Base-by-base conservation (phyloP, 92 coral and sea anemone species). In the Porites rus region DNA sequence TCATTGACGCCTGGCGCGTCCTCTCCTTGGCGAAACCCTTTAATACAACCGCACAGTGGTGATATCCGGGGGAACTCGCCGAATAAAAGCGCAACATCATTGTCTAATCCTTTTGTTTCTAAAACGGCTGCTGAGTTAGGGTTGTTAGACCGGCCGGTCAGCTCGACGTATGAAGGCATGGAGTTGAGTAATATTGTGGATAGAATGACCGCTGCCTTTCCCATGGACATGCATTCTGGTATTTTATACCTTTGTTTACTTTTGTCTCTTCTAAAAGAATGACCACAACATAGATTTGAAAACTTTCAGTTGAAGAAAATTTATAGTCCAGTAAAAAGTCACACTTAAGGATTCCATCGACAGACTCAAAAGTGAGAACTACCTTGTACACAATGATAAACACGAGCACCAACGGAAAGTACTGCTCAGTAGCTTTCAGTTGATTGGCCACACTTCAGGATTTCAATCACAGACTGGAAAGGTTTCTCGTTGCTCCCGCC, bases 141-240 rank as follows among this genome's bases (percentile, higher is more conserved):
- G n/a, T 58, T 77, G 59, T 16, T 60, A 53, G 84, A 86, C 51
- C 78, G 85, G 5, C 84, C 78, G 8, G 81, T 63, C 3, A 70
- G 84, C 14, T 87, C 91, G 46, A 38, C 46, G 24, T 56, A 68
- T 18, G 94, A 92, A 72, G 94, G 89, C 69, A 75, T 84, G 52
- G 94, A 94, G 70, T 74, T 94, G 25, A 91, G 93, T 31, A 80
- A 76, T 24, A 94, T 92, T 72, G 98, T 94, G 63, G 95, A 92
- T 19, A 74, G 94, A 58, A 92, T 94, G 91, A 89, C 90, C 4
- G 83, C 91, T 51, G 83, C 95, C 0, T 94, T 94, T 53, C 98
- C 98, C 46, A 56, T 94, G 50, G 92, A 90, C 71, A 83, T 84
- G 5, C 81, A 87, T 19, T 88, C 98, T 74, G 98, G 98, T 94